These are phyloP conservation scores for Drosophila watanabei DNA, from an alignment of 1,140 invertebrate species.

Conservation along the genomic window DNA sequence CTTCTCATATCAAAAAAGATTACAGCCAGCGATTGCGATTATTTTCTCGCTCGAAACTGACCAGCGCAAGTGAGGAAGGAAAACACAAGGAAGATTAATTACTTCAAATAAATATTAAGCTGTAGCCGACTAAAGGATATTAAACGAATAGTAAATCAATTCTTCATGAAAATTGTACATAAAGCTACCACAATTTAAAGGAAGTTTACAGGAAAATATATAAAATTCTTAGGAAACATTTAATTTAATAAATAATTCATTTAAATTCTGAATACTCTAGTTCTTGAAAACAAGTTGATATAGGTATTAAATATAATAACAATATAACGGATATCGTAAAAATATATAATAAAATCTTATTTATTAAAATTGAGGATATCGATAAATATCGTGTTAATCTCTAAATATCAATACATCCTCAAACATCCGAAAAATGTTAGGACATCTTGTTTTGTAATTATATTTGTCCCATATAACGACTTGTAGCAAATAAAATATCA, in stretches of 20 bases:
- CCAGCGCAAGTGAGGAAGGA: slow-evolving; percentile 16
- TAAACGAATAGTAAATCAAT: neutral
- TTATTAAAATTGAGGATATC: too few species aligned
- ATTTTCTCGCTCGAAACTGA: slow-evolving; percentile 15
- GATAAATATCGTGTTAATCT: too few species aligned
- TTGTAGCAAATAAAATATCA: too few species aligned
- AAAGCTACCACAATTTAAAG: neutral
- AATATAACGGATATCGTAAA: too few species aligned
- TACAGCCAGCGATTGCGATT: neutral
- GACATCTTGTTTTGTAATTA: too few species aligned
- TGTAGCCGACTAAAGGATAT: neutral
- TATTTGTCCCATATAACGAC: too few species aligned
- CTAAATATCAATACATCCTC: too few species aligned
- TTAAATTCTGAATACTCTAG: neutral
- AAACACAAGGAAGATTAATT: neutral
- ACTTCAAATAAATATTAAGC: neutral
- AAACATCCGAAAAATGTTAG: too few species aligned
- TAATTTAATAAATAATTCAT: neutral
- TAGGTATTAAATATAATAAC: too few species aligned
- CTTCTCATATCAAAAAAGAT: slow-evolving; percentile 19
- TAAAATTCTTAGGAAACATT: neutral
- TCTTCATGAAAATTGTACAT: neutral
- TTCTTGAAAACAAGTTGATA: too few species aligned
- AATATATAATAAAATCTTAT: too few species aligned
- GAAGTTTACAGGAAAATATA: neutral